These are phyloP conservation scores for Tenebrosternarchus preto DNA, from an alignment of 2,113 vertebrate genomes.

Conservation along the genomic window DNA sequence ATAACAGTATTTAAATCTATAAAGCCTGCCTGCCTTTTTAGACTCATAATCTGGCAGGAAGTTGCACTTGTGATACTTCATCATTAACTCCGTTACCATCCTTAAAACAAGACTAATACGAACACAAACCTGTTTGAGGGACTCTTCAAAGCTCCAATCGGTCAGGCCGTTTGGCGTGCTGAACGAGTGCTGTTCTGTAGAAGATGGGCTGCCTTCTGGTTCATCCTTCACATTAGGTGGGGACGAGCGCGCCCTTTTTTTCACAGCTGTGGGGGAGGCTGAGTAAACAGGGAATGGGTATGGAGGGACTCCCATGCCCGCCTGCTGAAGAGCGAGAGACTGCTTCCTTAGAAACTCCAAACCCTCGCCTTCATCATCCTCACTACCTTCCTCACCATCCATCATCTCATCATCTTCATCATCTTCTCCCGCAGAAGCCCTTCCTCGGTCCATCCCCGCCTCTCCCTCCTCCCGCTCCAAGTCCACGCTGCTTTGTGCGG, in stretches of 20 bases:
- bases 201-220: slow-evolving; percentile 74
- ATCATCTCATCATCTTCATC: slow-evolving; percentile 68
- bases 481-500: slow-evolving; percentile 69
- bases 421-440: slow-evolving; percentile 68
- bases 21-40: neutral
- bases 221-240: slow-evolving; percentile 77
- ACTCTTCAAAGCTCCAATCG: slow-evolving; percentile 83
- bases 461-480: slow-evolving; percentile 75
- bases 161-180: slow-evolving; percentile 71
- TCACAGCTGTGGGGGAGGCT: slow-evolving; percentile 48
- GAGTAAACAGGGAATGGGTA: slow-evolving; percentile 67
- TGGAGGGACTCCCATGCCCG: slow-evolving; percentile 56
- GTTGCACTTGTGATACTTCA: neutral
- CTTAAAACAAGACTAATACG: neutral
- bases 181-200: slow-evolving; percentile 64
- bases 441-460: slow-evolving; percentile 56
- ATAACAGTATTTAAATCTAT: too few species aligned
- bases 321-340: slow-evolving; percentile 72
- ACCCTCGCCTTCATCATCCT: slow-evolving; percentile 68
- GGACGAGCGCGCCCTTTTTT: slow-evolving; percentile 64
- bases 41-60: neutral
- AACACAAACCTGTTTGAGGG: slow-evolving; percentile 82
- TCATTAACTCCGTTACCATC: too few species aligned
- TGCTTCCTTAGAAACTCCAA: slow-evolving; percentile 78
- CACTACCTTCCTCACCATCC: slow-evolving; percentile 66